Base-by-base conservation (phyloP, 1,140 invertebrate genomes). In the Pteromalus puparum region DNA sequence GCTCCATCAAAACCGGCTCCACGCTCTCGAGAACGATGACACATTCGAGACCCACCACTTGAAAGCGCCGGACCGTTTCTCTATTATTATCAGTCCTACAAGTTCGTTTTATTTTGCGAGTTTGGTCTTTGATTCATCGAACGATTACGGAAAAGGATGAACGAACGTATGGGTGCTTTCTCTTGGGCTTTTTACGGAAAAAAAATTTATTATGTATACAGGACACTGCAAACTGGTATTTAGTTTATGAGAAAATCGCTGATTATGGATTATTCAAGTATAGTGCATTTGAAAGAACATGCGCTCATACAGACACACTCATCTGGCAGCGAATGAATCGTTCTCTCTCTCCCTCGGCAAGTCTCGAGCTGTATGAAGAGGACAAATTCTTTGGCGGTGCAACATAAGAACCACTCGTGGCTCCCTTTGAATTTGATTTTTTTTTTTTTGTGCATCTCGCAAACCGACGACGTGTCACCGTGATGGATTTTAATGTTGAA, bases 1-100 rank as follows among this genome's bases (percentile, higher is more conserved):
- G 91, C 91, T 92, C 91, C 86, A 92, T 93, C 91, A 93, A 91
- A 90, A 86, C 82, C 88, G 87, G 89, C n/a, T n/a, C n/a, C n/a
- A n/a, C 6, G 68, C 26, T 72, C 68, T 72, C 72, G 53, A 82
- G 70, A 87, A 86, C 88, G 89, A 90, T 88, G 88, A 87, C 89
- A 90, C 89, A 34, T 82, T 92, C 86, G 84, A 91, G 86, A 15
- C 53, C 18, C 53, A 18, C 53, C 53, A 21, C 53, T 61, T 18
- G 53, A n/a, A 21, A 4, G 53, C 18, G 53, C 18, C 53, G 53
- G 21, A 61, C 21, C 53, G 53, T 61, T 61, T 61, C 53, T 61
- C 53, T 61, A n/a, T 5, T 34, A 34, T 30, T 2, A 79, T 77
- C 83, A 80, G 85, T 46, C 77, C 28, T 77, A 67, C 72, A 53